A percentile compares a stretch with the other conserved stretches of the same genome.
These are phyloP conservation scores for Rhaphigaster nebulosa DNA, from an alignment of 2,888 invertebrate genomes.

Conservation along the genomic window DNA sequence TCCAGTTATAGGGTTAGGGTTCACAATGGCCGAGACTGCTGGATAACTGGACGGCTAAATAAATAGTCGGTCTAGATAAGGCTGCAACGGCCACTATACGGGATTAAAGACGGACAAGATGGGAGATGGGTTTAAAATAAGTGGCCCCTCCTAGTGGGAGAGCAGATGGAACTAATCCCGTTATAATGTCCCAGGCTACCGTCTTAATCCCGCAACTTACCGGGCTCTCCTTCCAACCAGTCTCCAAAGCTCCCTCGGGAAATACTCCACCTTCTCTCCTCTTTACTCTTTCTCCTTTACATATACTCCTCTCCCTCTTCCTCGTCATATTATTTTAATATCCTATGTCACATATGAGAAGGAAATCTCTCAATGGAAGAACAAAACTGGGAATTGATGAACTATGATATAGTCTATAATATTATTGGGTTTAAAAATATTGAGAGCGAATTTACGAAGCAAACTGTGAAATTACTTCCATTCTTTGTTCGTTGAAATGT, in stretches of 20 bases:
- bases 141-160: conserved; percentile 19
- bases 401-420: no score
- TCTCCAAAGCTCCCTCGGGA: neutral
- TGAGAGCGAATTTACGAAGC: no score
- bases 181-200: conserved; percentile 40
- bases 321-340: neutral
- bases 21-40: neutral
- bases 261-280: neutral
- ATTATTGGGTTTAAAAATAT: no score
- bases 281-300: conserved; percentile 27
- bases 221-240: neutral
- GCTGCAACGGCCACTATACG: neutral
- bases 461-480: no score
- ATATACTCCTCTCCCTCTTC: neutral
- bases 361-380: neutral
- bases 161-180: conserved; percentile 54
- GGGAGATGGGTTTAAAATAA: conserved; percentile 47
- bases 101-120: conserved; percentile 48
- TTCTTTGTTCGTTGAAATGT: no score
- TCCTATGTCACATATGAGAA: neutral
- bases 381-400: neutral
- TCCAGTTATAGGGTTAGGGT: neutral
- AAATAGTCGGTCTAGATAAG: neutral
- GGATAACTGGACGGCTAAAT: conserved; percentile 12
- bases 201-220: conserved; percentile 48